Evolutionary conservation across 1,140 invertebrate genomes (phyloP).

Genomic region (Tetraneura akinire): DNA sequence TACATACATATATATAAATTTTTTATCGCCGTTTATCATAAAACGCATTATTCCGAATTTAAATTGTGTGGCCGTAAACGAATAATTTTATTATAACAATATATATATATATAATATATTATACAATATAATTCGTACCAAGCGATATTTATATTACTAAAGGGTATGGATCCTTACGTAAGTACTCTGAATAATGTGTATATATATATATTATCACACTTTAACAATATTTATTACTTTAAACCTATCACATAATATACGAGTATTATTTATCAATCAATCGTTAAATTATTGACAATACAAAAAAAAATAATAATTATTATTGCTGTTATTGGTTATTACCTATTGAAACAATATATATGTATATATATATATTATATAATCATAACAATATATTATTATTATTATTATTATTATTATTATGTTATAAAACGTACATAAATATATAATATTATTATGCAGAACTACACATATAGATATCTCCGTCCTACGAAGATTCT

Average conservation of each 20-base stretch:
- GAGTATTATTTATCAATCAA: conserved; percentile 19
- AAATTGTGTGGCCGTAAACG: conserved; percentile 10
- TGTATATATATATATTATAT: too few species aligned
- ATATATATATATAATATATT: too few species aligned
- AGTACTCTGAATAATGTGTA: background rate
- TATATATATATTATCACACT: background rate
- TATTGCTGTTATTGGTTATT: too few species aligned
- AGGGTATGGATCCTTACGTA: background rate
- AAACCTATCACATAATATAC: background rate
- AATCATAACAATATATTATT: too few species aligned
- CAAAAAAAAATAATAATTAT: background rate
- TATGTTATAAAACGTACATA: too few species aligned
- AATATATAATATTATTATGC: background rate
- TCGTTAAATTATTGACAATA: background rate
- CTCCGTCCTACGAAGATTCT: background rate
- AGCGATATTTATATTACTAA: conserved; percentile 19
- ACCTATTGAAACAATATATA: too few species aligned
- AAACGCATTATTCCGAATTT: conserved; percentile 30
- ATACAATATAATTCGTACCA: background rate
- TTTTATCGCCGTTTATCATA: conserved; percentile 12
- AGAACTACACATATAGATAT: background rate
- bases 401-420: too few species aligned
- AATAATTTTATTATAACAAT: conserved; percentile 20
- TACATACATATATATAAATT: background rate
- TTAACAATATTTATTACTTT: conserved; percentile 16